Evolutionary conservation across 1,140 invertebrate genomes (phyloP).

Genomic region (Halesus radiatus): DNA sequence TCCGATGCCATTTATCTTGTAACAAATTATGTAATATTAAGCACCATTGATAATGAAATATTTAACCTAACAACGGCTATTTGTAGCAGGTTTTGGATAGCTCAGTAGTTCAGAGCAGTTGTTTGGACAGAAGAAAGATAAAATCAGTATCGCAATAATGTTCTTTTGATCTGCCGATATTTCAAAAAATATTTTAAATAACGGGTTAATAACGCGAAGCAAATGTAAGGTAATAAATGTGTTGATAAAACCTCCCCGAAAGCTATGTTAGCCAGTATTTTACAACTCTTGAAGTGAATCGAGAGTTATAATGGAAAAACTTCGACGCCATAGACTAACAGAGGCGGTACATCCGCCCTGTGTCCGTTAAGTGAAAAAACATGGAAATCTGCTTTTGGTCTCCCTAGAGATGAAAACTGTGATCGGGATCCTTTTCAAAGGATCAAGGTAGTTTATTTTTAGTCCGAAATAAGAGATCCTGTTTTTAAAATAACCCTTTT

Average conservation of each 20-base stretch:
- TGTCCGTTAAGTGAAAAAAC: slow-evolving; percentile 48
- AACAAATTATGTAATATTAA: no score
- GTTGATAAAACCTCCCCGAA: slow-evolving; percentile 1
- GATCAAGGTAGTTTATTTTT: not conserved
- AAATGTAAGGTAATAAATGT: not conserved
- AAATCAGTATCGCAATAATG: no score
- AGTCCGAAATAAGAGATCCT: not conserved
- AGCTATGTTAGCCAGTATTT: not conserved
- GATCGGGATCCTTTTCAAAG: not conserved
- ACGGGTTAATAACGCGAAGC: not conserved
- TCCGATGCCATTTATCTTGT: no score
- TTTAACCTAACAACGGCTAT: no score
- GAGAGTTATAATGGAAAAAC: slow-evolving; percentile 48
- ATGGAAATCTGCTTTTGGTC: slow-evolving; percentile 45
- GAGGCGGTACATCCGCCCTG: not conserved
- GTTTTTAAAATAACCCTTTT: no score
- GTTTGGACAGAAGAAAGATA: no score
- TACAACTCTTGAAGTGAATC: slow-evolving; percentile 14
- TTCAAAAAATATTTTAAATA: no score
- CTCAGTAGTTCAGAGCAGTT: no score
- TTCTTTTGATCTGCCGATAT: no score
- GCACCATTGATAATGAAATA: no score
- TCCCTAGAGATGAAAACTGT: not conserved
- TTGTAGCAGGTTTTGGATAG: no score
- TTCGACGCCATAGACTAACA: slow-evolving; percentile 44